Evolutionary conservation across 92 coral and sea anemone genomes (phyloP), one percentile per base, ranked within the genome.

Genomic region (Paramuricea clavata): DNA sequence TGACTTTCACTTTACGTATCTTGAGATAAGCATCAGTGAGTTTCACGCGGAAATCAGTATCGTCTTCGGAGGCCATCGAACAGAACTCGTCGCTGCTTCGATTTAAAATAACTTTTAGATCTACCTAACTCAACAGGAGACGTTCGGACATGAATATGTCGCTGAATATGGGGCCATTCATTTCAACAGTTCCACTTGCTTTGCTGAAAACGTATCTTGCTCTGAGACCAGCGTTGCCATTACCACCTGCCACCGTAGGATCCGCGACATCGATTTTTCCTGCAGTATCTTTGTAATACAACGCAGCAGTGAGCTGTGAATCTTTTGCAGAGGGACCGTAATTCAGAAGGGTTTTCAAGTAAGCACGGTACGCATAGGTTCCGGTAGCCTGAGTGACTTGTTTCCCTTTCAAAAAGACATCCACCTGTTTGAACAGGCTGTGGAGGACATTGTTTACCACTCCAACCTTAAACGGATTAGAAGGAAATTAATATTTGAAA

Each of bases 101-200:
- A 39, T 75, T 75, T 33, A 74, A 12, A 25, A 78, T 11, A 41
- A 73, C 28, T 39, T 73, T 73, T 1, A 74, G 81, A 36, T 74
- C 81, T 4, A 74, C 81, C 39, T 43, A 74, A 30, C 81, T 74
- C 31, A 74, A 44, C 3, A 74, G 23, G 25, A 75, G 61, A 8
- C 81, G 62, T 22, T 44, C 81, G 13, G 25, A 25, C 50, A 75
- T 31, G 23, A 75, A 75, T 13, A 75, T 41, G 36, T 75, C 81
- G 23, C 81, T 7, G 81, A 75, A 75, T 75, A 75, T 75, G 42
- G 62, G 81, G 13, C 81, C 81, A 6, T 10, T 62, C 81, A 75
- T 75, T 47, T 75, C 81, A 17, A 75, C 42, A 25, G 23, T 60
- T n/a, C 62, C 62, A 23, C 81, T 75, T 21, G 30, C 60, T 23